Percentiles rank a stretch among this genome's conserved stretches.
These are phyloP conservation scores for Thera britannica DNA, from an alignment of 2,888 invertebrate genomes.

Conservation along the genomic window DNA sequence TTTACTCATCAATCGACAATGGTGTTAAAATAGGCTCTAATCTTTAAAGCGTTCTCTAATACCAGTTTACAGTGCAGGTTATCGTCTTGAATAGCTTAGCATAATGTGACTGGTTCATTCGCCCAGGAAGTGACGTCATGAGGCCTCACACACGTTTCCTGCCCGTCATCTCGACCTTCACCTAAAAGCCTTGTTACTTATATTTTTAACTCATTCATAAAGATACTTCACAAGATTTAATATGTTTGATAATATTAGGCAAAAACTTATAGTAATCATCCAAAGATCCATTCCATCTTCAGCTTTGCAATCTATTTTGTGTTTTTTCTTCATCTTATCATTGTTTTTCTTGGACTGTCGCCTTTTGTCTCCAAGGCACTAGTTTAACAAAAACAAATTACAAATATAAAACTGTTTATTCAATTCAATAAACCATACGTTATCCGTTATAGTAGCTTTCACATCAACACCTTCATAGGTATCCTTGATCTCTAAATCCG, in stretches of 20 bases:
- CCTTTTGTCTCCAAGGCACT: background rate
- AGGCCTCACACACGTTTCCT: conserved; percentile 67
- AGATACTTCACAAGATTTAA: background rate
- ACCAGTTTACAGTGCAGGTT: conserved; percentile 63
- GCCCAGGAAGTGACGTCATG: conserved; percentile 76
- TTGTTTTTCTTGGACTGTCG: too few species aligned
- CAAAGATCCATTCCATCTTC: background rate
- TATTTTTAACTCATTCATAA: conserved; percentile 19
- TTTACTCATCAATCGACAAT: conserved; percentile 45
- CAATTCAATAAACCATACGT: conserved; percentile 2
- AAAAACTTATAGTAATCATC: too few species aligned
- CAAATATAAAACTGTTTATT: background rate
- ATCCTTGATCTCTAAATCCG: conserved; percentile 43
- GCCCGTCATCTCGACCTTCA: conserved; percentile 73
- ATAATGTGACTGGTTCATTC: conserved; percentile 61
- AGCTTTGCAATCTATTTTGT: background rate
- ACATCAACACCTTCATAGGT: conserved; percentile 31
- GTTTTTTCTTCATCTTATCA: too few species aligned
- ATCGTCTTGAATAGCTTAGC: conserved; percentile 60
- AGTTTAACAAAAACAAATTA: background rate
- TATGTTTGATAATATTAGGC: background rate
- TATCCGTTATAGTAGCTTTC: conserved; percentile 29
- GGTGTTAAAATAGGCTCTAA: conserved; percentile 53
- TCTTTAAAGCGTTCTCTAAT: conserved; percentile 54
- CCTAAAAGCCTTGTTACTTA: conserved; percentile 61